Conservation (phyloP, 2,113 vertebrate genomes). For the Edolisoma coerulescens region DNA sequence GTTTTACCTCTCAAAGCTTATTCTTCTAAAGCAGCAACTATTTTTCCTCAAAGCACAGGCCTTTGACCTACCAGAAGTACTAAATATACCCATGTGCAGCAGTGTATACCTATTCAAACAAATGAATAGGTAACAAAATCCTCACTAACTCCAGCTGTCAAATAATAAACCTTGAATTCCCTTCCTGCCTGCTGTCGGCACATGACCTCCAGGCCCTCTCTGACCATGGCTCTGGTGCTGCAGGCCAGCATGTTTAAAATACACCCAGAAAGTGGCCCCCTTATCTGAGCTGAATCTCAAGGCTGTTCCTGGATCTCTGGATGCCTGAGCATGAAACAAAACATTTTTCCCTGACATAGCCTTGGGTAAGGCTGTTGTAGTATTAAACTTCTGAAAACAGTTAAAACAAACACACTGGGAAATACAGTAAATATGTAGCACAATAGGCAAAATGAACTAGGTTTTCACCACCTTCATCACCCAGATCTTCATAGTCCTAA, state of each 20-base stretch:
- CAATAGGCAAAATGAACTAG: neutral
- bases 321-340: neutral
- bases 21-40: neutral
- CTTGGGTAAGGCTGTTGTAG: neutral
- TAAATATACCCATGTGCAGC: neutral
- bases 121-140: neutral
- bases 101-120: neutral
- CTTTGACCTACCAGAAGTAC: neutral
- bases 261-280: neutral
- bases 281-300: constrained; percentile 9
- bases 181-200: neutral
- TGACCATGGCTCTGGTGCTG: neutral
- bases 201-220: neutral
- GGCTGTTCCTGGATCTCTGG: neutral
- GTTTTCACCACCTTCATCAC: neutral
- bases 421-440: neutral
- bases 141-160: neutral
- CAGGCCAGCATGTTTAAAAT: neutral
- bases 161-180: neutral
- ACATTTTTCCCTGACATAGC: neutral
- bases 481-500: neutral
- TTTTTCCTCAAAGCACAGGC: neutral
- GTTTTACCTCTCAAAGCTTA: neutral
- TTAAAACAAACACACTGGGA: neutral
- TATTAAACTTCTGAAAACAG: neutral